Percentiles rank a stretch among this genome's conserved stretches.
phyloP scores from a whole-genome alignment of 2,797 vertebrate species.

The Helicolenus hilgendorfi region DNA sequence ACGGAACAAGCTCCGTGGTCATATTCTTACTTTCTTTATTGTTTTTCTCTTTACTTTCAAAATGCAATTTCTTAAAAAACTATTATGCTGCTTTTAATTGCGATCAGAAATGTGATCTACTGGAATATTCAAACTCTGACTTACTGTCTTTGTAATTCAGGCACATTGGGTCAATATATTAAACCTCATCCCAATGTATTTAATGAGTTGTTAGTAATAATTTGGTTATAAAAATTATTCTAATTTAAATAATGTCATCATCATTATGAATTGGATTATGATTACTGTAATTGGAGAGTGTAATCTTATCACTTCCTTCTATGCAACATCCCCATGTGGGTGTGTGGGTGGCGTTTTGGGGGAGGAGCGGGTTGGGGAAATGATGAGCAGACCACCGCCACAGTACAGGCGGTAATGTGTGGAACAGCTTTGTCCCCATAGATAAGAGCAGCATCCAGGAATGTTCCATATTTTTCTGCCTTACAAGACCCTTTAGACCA shows the following conservation, averaged over 20 bases:
- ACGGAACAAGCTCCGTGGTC: background rate
- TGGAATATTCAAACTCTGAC: background rate
- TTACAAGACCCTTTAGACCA: conserved; percentile 54
- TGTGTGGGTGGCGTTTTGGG: background rate
- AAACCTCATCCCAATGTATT: background rate
- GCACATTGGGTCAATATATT: background rate
- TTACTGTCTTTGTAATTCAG: background rate
- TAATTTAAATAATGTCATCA: conserved; percentile 5
- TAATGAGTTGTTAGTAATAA: background rate
- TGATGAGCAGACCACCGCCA: conserved; percentile 49
- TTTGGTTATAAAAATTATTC: background rate
- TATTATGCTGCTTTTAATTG: conserved; percentile 13
- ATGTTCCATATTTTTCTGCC: conserved; percentile 37
- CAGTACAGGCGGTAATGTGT: conserved; percentile 7
- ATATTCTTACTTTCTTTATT: conserved; percentile 4
- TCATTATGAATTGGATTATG: background rate
- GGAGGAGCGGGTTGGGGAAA: background rate
- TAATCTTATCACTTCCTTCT: background rate
- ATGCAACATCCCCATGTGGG: background rate
- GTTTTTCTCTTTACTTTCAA: conserved; percentile 6
- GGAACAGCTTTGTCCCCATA: conserved; percentile 48
- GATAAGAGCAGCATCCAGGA: conserved; percentile 54
- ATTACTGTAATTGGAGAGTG: background rate
- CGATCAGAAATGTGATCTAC: background rate
- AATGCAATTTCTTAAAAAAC: conserved; percentile 15